Evolutionary conservation across 2,113 vertebrate species (phyloP).

Genomic region (Leucosticte australis): DNA sequence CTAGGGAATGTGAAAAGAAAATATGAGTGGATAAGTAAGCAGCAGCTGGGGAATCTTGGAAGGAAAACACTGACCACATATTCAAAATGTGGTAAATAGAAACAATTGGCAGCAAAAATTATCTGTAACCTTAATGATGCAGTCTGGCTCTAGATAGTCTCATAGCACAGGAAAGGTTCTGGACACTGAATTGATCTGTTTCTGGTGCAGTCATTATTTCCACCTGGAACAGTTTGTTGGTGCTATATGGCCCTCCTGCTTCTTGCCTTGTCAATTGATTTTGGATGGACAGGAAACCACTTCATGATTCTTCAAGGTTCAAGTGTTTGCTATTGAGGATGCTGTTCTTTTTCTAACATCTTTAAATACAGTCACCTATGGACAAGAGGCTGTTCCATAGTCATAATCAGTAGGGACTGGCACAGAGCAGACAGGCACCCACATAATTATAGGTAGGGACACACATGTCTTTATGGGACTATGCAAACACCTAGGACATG

Average conservation of each 20-base stretch:
- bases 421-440: background rate
- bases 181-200: background rate
- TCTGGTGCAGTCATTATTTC: conserved; percentile 1
- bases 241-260: background rate
- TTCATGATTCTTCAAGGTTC: background rate
- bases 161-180: background rate
- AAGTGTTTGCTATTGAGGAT: background rate
- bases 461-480: background rate
- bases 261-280: conserved; percentile 3
- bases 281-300: background rate
- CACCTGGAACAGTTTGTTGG: conserved; percentile 12
- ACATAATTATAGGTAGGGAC: background rate
- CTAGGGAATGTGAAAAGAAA: conserved; percentile 11
- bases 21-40: background rate
- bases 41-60: background rate
- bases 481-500: background rate
- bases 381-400: background rate
- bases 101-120: conserved; percentile 3
- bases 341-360: background rate
- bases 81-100: background rate
- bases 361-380: background rate
- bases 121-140: conserved; percentile 9
- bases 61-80: background rate
- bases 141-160: background rate
- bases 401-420: background rate